Evolutionary conservation across 2,888 invertebrate genomes (phyloP), one percentile per base, ranked within the genome.

Genomic region (Brachyopa scutellaris): DNA sequence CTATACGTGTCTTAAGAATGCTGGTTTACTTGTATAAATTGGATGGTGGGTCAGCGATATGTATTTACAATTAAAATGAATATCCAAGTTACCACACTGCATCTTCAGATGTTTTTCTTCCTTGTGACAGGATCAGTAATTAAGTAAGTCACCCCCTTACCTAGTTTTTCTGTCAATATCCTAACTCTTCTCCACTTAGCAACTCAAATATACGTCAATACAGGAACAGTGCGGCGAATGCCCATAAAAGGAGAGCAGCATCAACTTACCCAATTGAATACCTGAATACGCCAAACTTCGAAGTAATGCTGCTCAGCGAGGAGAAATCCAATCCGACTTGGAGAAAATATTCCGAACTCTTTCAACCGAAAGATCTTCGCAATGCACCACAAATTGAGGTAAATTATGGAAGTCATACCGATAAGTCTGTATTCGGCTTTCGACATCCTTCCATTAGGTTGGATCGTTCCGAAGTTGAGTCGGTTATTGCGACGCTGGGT

Each of bases 391-490:
- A 31, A 33, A 67, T 83, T 15, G 72, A 78, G 78, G 83, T 77
- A 83, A 82, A 76, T 70, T 82, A 70, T 76, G 76, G 51, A 31
- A 45, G 33, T 23, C 13, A 73, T 29, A 31, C 13, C n/a, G 6
- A 8, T 3, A 29, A 13, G 15, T n/a, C 6, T 31, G 51, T 36
- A 31, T 40, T 40, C 4, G 45, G 49, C 5, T 55, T 49, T 23
- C 51, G 40, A 26, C 13, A n/a, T 21, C 70, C 76, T 45, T 76
- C 40, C 26, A 77, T 82, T 26, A 26, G 59, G 21, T 72, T 83
- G 78, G 67, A 78, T 78, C 72, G 67, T 53, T 66, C 62, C n/a
- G 78, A 73, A 42, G 49, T 78, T 11, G 83, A 83, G 57, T 61
- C 83, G 62, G 57, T 83, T 19, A 70, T 82, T 45, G 70, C 70